Conservation (phyloP, 2,113 vertebrate species). For the Semnornis frantzii region DNA sequence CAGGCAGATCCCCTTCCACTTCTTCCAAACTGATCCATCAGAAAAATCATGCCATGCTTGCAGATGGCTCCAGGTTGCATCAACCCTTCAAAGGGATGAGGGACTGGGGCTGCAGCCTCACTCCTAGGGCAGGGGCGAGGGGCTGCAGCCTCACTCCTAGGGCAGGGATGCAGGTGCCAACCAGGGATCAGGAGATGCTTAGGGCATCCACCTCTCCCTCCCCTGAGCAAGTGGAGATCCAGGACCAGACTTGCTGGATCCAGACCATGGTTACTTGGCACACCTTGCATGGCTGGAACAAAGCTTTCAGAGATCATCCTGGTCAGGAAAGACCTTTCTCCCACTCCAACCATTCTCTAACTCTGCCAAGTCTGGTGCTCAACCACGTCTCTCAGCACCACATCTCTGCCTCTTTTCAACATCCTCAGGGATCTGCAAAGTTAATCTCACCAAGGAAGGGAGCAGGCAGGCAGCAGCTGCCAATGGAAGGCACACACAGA, state of each 20-base stretch:
- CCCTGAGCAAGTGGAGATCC: rapidly evolving
- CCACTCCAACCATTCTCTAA: no score
- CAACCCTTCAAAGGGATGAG: not conserved
- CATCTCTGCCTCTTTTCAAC: no score
- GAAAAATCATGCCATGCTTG: not conserved
- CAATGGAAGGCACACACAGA: not conserved
- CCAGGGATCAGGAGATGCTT: not conserved
- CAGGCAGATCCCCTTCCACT: conserved; percentile 15
- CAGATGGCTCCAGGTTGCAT: not conserved
- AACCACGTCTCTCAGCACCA: not conserved
- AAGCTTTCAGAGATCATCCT: not conserved
- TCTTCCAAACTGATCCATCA: conserved; percentile 38
- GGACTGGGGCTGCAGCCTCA: no score
- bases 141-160: not conserved
- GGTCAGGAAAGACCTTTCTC: no score
- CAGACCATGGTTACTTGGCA: rapidly evolving
- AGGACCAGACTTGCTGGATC: not conserved
- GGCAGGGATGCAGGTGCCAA: not conserved
- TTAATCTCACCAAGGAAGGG: not conserved
- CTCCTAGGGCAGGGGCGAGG: no score
- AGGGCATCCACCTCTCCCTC: not conserved
- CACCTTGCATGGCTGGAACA: not conserved
- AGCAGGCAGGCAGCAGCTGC: not conserved
- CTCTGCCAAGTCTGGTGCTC: no score
- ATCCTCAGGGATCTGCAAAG: not conserved